These are phyloP conservation scores for Triplophysa tibetana DNA, from an alignment of 2,113 vertebrate genomes.

Conservation along the genomic window DNA sequence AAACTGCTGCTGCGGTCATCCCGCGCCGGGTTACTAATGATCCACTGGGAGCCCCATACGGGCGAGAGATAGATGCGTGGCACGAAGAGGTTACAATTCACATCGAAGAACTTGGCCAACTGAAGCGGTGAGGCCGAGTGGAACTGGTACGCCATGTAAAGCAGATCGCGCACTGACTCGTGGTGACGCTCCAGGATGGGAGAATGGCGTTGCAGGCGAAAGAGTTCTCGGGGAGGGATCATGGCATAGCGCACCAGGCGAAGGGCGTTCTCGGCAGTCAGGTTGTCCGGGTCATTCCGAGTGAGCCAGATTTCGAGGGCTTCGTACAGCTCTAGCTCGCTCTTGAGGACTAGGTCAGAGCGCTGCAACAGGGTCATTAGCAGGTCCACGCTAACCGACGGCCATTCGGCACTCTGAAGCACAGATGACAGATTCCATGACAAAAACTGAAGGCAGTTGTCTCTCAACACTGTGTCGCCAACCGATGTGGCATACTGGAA, in stretches of 20 bases:
- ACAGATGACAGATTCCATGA: conserved; percentile 91
- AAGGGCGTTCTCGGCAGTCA: conserved; percentile 80
- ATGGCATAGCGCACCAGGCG: conserved; percentile 90
- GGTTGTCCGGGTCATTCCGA: conserved; percentile 72
- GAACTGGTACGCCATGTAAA: conserved; percentile 95
- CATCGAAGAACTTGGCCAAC: conserved; percentile 91
- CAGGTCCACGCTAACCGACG: conserved; percentile 78
- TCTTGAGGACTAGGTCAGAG: conserved; percentile 90
- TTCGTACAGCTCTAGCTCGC: conserved; percentile 86
- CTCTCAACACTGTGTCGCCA: conserved; percentile 76
- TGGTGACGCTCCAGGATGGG: conserved; percentile 77
- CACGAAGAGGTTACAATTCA: conserved; percentile 93
- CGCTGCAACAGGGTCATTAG: conserved; percentile 85
- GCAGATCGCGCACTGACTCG: conserved; percentile 83
- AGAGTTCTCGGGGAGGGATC: conserved; percentile 89
- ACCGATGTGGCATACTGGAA: conserved; percentile 85
- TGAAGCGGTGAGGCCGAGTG: conserved; percentile 88
- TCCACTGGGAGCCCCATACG: conserved; percentile 87
- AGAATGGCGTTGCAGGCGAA: conserved; percentile 89
- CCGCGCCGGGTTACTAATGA: conserved; percentile 87
- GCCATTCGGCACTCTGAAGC: conserved; percentile 83
- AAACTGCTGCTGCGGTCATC: conserved; percentile 95
- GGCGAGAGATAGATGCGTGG: conserved; percentile 92
- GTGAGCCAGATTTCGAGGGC: conserved; percentile 87
- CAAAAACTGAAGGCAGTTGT: conserved; percentile 89